Percentiles rank a stretch among this genome's conserved stretches.
Evolutionary conservation across 2,797 vertebrate genomes (phyloP).

Genomic region (Mionectes olivaceus): DNA sequence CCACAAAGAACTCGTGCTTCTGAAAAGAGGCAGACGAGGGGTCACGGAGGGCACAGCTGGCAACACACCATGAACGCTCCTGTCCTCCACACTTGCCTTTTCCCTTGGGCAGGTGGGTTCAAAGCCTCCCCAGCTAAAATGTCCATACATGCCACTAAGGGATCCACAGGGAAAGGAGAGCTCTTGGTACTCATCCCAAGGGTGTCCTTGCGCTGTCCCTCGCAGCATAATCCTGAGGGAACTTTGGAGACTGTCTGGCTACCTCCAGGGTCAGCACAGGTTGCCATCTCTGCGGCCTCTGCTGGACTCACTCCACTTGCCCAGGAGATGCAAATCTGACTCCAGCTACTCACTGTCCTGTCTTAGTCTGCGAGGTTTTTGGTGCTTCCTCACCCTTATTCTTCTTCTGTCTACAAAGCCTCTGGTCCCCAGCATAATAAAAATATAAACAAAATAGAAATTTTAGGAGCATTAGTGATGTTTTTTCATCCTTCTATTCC

Average conservation of each 20-base stretch:
- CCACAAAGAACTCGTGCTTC: slow-evolving; percentile 96
- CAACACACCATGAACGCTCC: neutral
- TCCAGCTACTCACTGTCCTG: neutral
- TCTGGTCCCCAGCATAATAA: neutral
- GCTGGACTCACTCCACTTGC: neutral
- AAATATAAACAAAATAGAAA: neutral
- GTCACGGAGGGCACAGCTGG: neutral
- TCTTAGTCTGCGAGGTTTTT: neutral
- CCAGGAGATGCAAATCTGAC: neutral
- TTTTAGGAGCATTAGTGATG: neutral
- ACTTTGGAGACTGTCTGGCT: neutral
- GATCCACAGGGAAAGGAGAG: neutral
- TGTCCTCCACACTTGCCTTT: neutral
- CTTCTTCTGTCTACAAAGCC: neutral
- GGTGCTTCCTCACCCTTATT: neutral
- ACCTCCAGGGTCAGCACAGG: neutral
- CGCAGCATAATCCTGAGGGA: neutral
- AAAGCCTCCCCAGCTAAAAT: neutral
- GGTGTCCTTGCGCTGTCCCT: neutral
- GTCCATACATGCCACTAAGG: neutral
- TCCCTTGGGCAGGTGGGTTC: neutral
- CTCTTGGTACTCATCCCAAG: fast-evolving
- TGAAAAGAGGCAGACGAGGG: slow-evolving; percentile 58
- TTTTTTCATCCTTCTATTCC: neutral
- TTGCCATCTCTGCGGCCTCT: neutral